A percentile compares a stretch with the other conserved stretches of the same genome.
Evolutionary conservation across 64 coral and sea anemone species (phyloP).

Genomic region (Stichodactyla helianthus): DNA sequence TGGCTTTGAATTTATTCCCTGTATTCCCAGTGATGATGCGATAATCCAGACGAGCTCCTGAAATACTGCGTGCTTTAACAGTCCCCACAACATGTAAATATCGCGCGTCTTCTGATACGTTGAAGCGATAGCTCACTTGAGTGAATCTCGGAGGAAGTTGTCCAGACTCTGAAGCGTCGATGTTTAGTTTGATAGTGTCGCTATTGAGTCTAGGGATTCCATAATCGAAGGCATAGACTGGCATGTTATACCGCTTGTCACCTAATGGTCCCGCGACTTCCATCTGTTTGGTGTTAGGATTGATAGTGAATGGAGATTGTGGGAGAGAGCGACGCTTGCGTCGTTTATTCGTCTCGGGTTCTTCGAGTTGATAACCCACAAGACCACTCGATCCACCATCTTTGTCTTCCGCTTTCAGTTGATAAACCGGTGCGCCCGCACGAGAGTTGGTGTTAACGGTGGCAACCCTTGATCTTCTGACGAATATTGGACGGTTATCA

Average conservation of each 20-base stretch:
- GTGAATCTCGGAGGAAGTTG: conserved; percentile 58
- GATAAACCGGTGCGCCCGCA: conserved; percentile 54
- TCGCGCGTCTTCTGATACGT: conserved; percentile 25
- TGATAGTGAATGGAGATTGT: conserved; percentile 49
- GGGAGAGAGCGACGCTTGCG: conserved; percentile 19
- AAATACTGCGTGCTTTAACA: conserved; percentile 60
- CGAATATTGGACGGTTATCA: conserved; percentile 53
- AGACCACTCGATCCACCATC: conserved; percentile 67
- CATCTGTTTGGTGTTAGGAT: conserved; percentile 53
- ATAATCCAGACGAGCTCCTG: conserved; percentile 55
- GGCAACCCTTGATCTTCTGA: conserved; percentile 8
- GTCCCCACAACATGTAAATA: conserved; percentile 33
- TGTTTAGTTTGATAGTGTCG: conserved; percentile 28
- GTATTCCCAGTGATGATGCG: conserved; percentile 37
- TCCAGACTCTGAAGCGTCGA: conserved; percentile 38
- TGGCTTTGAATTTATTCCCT: conserved; percentile 42
- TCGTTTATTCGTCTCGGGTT: not conserved
- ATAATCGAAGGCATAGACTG: conserved; percentile 61
- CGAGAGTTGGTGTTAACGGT: conserved; percentile 67
- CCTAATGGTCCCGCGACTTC: conserved; percentile 42
- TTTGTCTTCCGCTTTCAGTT: conserved; percentile 56
- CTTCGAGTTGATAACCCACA: conserved; percentile 53
- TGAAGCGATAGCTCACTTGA: conserved; percentile 58
- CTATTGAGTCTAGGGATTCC: conserved; percentile 63
- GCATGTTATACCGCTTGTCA: conserved; percentile 56